Evolutionary conservation across 1,140 invertebrate genomes (phyloP), one percentile per base, ranked within the genome.

Genomic region (Heliconius melpomene): DNA sequence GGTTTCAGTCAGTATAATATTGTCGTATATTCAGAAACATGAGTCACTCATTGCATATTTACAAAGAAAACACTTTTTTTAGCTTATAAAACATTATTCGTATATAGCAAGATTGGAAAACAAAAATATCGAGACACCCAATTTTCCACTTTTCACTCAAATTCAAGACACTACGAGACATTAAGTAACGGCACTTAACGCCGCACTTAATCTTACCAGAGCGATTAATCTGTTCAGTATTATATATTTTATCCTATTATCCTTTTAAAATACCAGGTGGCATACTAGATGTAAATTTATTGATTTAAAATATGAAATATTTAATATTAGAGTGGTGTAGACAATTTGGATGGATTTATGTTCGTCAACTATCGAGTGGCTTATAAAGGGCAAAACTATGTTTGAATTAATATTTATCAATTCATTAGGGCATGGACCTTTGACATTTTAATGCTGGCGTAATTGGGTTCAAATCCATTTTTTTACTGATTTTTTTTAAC

Each of bases 321-420:
- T 66, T 66, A 66, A 66, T 66, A 66, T 66, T n/a, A 38, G 71
- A 36, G 36, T 38, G 29, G 20, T 72, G 36, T 38, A 75, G 38
- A 40, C 84, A 82, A 82, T 81, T 84, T 74, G 74, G 75, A 82
- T 78, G 82, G 77, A 85, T 85, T 82, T 81, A 84, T 84, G 74
- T 57, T 79, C 71, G 80, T 82, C 79, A 79, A 80, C 81, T 75
- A 77, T 38, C 29, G 72, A 74, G 70, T 80, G 66, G 38, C 75
- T 77, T 50, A 72, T 79, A 82, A 82, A 83, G 82, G 85, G 81
- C 83, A 86, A 78, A 78, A 78, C 73, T 80, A 84, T 81, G 86
- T 85, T 88, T 82, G 82, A 85, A 86, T 83, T 78, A 76, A 29
- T 66, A 82, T 85, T 84, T 83, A 79, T 80, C 77, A 82, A 84